Conservation (phyloP, 2,797 vertebrate genomes). For the Sternotherus odoratus region DNA sequence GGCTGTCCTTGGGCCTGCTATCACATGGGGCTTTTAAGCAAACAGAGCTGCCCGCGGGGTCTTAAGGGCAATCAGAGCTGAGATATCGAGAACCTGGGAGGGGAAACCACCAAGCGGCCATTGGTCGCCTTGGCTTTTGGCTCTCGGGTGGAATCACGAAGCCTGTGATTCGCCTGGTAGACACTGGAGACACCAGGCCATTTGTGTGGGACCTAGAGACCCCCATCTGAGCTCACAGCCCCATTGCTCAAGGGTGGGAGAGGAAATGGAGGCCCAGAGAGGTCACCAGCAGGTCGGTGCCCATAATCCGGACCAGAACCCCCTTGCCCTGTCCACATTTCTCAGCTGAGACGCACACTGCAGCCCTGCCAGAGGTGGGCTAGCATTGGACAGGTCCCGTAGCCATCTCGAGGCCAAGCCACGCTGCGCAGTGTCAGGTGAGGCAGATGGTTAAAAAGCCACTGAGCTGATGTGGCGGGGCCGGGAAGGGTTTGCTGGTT, state of each 20-base stretch:
- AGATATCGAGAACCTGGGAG: background rate
- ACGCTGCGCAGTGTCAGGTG: background rate
- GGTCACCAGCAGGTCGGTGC: background rate
- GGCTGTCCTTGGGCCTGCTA: background rate
- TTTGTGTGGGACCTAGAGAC: background rate
- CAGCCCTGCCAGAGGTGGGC: background rate
- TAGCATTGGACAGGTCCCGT: background rate
- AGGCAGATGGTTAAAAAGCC: background rate
- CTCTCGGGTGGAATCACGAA: background rate
- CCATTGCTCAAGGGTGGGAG: background rate
- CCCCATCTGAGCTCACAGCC: background rate
- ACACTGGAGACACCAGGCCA: background rate
- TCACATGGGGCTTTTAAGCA: background rate
- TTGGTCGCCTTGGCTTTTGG: background rate
- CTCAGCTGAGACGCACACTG: background rate
- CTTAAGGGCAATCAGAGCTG: background rate
- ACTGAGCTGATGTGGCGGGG: background rate
- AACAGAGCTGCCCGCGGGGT: background rate
- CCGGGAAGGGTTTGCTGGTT: background rate
- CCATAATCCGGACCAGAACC: background rate
- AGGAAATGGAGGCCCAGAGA: background rate
- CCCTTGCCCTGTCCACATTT: background rate
- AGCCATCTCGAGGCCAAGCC: background rate
- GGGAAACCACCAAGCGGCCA: rapidly evolving
- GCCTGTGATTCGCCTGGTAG: rapidly evolving